A percentile compares a stretch with the other conserved stretches of the same genome.
phyloP scores from a whole-genome alignment of 2,113 vertebrate genomes.

The Acrocephalus arundinaceus region DNA sequence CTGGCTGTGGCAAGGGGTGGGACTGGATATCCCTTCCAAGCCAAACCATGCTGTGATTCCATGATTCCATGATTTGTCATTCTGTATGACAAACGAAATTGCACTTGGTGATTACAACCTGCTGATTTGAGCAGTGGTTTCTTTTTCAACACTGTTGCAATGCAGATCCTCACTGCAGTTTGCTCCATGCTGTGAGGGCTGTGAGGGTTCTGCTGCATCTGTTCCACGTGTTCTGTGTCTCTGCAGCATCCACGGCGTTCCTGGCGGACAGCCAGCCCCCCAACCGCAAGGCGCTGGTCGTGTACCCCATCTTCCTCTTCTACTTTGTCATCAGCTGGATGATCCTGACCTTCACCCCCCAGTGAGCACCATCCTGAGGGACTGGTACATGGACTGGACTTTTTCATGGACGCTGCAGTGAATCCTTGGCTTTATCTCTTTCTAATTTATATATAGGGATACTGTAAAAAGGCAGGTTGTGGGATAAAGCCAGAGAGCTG shows the following conservation, averaged over 20 bases:
- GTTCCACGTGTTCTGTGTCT: background rate
- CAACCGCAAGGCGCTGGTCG: constrained; percentile 89
- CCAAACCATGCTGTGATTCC: background rate
- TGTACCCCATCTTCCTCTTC: constrained; percentile 97
- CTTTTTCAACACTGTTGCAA: accelerated
- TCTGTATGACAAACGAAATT: no score
- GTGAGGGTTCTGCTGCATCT: background rate
- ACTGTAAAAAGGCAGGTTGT: constrained; percentile 14
- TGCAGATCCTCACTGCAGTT: background rate
- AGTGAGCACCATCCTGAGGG: constrained; percentile 26
- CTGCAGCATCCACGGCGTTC: constrained; percentile 91
- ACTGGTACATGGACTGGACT: background rate
- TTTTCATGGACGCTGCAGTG: background rate
- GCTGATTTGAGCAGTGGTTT: background rate
- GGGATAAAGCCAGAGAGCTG: constrained; percentile 62
- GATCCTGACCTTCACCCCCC: constrained; percentile 86
- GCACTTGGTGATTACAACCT: background rate
- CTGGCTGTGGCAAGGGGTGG: background rate
- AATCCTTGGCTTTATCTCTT: constrained; percentile 35
- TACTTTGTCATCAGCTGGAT: constrained; percentile 99
- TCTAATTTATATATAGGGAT: constrained; percentile 47
- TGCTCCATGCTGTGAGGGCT: background rate
- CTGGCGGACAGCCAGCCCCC: constrained; percentile 92
- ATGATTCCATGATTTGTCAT: background rate
- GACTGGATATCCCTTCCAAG: background rate